Base-by-base conservation (phyloP, 2,113 vertebrate species). In the Ploceus nigricollis region DNA sequence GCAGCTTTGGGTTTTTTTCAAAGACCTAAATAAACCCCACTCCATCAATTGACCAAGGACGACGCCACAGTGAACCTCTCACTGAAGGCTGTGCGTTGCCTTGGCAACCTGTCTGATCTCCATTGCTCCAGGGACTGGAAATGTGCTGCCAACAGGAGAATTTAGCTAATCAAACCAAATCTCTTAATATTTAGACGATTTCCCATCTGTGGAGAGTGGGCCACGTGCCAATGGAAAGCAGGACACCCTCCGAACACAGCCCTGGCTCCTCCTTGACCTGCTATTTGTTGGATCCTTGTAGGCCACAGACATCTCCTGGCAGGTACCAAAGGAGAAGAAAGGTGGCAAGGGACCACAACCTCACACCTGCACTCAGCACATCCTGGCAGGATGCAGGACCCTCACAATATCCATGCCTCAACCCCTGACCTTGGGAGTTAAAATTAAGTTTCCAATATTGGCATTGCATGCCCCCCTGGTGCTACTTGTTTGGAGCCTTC, bases 1-100 rank as follows among this genome's bases (percentile, higher is more conserved):
- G 79, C 71, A 96, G 91, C 56, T 94, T 94, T 61, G 75, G n/a
- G 6, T 13, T 68, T 60, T 66, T 79, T 72, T 35, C 82, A 89
- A 96, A 95, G 91, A 94, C 84, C 96, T 97, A 94, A 95, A 96
- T 96, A 96, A 97, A 96, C 92, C 91, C 86, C 80, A 79, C 88
- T 97, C 91, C 90, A 96, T 83, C 96, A 97, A 97, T 68, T 54
- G 61, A 97, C 97, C 97, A 97, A 97, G 97, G 95, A 97, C 94
- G 17, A 87, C 61, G 63, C 83, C 89, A 95, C 97, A 97, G 97
- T 56, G 97, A 97, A 97, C 95, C 96, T 87, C 92, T 53, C 7
- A 2, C 94, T 88, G 96, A 97, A 96, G 95, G 96, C 96, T 95
- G 93, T 1, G 54, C 2, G 63, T 98, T 98, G 93, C 96, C 91